Evolutionary conservation across 2,113 vertebrate genomes (phyloP).

Genomic region (Mesembrinibis cayennensis): DNA sequence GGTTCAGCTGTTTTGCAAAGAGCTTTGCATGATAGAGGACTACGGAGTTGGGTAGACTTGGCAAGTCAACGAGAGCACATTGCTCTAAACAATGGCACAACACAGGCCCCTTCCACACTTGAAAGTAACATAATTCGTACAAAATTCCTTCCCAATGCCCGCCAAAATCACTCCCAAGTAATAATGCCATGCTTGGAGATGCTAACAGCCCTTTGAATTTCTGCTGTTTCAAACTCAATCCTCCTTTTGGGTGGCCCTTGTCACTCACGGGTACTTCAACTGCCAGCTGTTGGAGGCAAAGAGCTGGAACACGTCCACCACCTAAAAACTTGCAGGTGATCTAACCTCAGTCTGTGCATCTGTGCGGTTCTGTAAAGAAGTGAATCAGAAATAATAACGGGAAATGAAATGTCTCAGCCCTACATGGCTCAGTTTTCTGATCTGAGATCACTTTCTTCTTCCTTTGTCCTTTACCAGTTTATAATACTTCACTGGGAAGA

Average conservation of each 20-base stretch:
- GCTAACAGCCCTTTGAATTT: background rate
- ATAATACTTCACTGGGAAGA: background rate
- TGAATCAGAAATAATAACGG: background rate
- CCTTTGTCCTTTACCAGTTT: background rate
- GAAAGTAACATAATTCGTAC: background rate
- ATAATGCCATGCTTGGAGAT: background rate
- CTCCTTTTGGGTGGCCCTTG: slow-evolving; percentile 22
- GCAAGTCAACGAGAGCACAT: background rate
- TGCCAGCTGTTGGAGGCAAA: slow-evolving; percentile 1
- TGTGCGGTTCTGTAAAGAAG: background rate
- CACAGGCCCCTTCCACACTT: background rate
- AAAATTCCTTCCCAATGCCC: background rate
- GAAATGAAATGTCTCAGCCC: background rate
- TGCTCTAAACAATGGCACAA: background rate
- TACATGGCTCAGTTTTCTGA: background rate
- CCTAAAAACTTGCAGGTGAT: slow-evolving; percentile 29
- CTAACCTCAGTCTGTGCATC: background rate
- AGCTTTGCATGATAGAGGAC: background rate
- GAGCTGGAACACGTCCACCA: background rate
- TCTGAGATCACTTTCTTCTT: background rate
- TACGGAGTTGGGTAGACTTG: accelerated
- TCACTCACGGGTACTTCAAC: background rate
- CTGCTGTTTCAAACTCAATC: background rate
- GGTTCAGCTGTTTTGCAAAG: background rate
- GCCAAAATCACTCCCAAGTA: background rate